Conservation (phyloP, 2,888 invertebrate species). For the Adelognathus sp. region DNA sequence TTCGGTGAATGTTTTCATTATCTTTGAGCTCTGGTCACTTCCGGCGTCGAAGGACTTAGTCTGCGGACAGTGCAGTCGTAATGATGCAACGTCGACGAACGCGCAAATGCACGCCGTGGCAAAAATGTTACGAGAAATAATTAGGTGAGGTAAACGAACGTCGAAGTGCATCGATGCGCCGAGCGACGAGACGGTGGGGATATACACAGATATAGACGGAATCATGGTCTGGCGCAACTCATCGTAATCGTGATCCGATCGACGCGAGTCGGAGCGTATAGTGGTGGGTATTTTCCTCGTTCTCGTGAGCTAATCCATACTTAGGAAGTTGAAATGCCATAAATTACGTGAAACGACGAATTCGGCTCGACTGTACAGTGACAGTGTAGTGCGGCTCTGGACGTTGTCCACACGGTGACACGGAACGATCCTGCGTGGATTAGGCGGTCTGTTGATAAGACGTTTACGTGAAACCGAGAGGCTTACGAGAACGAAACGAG, state of each 20-base stretch:
- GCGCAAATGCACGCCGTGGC: background rate
- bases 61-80: background rate
- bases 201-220: background rate
- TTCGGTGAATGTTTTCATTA: background rate
- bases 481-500: slow-evolving; percentile 16
- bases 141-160: background rate
- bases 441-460: slow-evolving; percentile 50
- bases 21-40: background rate
- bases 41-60: background rate
- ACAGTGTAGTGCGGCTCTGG: background rate
- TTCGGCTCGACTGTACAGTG: background rate
- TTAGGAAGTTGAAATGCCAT: slow-evolving; percentile 65
- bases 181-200: slow-evolving; percentile 12
- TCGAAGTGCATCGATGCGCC: slow-evolving; percentile 11
- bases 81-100: background rate
- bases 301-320: slow-evolving; percentile 59
- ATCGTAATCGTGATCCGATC: slow-evolving; percentile 48
- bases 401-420: slow-evolving; percentile 3
- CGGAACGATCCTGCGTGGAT: slow-evolving; percentile 44
- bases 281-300: slow-evolving; percentile 47
- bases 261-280: slow-evolving; percentile 9
- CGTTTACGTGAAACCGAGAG: slow-evolving; percentile 46
- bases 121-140: background rate
- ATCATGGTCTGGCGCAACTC: slow-evolving; percentile 35
- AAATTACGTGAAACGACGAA: slow-evolving; percentile 61